phyloP scores from a whole-genome alignment of 2,797 vertebrate species.

The Coluber constrictor region DNA sequence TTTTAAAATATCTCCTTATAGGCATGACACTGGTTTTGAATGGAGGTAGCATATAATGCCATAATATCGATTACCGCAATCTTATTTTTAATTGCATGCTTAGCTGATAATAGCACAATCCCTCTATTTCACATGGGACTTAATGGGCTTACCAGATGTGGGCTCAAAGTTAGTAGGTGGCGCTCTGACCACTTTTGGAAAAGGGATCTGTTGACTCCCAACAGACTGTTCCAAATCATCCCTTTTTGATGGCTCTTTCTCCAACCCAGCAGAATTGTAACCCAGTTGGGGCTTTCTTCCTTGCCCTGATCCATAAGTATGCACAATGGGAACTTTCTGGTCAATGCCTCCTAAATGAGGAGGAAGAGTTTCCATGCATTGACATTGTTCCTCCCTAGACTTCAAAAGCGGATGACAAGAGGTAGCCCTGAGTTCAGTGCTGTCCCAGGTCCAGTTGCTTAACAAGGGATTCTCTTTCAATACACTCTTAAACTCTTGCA shows the following conservation, averaged over 20 bases:
- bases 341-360: conserved; percentile 60
- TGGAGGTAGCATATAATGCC: background rate
- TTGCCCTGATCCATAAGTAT: conserved; percentile 35
- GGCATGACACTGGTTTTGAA: background rate
- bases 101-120: background rate
- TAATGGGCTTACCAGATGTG: conserved; percentile 56
- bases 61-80: background rate
- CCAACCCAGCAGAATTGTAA: conserved; percentile 46
- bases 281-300: conserved; percentile 18
- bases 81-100: background rate
- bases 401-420: conserved; percentile 56
- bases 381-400: conserved; percentile 51
- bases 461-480: conserved; percentile 67
- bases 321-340: conserved; percentile 33
- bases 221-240: conserved; percentile 32
- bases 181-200: conserved; percentile 10
- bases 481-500: conserved; percentile 75
- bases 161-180: conserved; percentile 40
- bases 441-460: conserved; percentile 46
- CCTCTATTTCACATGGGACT: background rate
- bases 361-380: conserved; percentile 72
- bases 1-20: background rate
- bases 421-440: conserved; percentile 36
- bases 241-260: conserved; percentile 37
- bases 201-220: conserved; percentile 43